phyloP scores from a whole-genome alignment of 2,888 invertebrate species.

The Automeris io region DNA sequence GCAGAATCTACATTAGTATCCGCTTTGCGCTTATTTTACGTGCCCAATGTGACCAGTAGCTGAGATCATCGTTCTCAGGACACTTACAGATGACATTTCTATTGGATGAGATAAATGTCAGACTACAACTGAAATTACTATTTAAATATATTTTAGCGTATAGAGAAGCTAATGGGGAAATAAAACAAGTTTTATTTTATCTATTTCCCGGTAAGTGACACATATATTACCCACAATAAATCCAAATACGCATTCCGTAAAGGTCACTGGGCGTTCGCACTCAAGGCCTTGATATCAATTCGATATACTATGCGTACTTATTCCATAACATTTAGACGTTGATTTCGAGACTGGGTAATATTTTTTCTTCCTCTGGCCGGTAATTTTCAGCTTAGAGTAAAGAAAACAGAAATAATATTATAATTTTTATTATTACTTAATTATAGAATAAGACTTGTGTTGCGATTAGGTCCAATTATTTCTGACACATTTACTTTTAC shows the following conservation, averaged over 20 bases:
- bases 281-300: slow-evolving; percentile 18
- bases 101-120: too few species aligned
- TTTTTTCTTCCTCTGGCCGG: background rate
- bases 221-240: slow-evolving; percentile 8
- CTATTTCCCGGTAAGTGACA: slow-evolving; percentile 7
- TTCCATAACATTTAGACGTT: background rate
- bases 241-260: slow-evolving; percentile 12
- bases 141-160: too few species aligned
- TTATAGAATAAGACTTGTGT: background rate
- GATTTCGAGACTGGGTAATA: background rate
- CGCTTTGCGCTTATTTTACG: slow-evolving; percentile 17
- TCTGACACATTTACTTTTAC: slow-evolving; percentile 5
- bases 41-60: slow-evolving; percentile 4
- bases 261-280: slow-evolving; percentile 22
- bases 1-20: too few species aligned
- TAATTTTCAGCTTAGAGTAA: background rate
- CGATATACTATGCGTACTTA: slow-evolving; percentile 6
- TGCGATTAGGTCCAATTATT: background rate
- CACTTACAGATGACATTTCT: too few species aligned
- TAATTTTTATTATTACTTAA: too few species aligned
- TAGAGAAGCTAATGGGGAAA: background rate
- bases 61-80: background rate
- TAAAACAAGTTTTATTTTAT: slow-evolving; percentile 4
- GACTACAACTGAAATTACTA: too few species aligned
- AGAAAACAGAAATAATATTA: background rate